These are phyloP conservation scores for Eulemur mongoz DNA, from an alignment of 2,797 vertebrate species.

Conservation along the genomic window DNA sequence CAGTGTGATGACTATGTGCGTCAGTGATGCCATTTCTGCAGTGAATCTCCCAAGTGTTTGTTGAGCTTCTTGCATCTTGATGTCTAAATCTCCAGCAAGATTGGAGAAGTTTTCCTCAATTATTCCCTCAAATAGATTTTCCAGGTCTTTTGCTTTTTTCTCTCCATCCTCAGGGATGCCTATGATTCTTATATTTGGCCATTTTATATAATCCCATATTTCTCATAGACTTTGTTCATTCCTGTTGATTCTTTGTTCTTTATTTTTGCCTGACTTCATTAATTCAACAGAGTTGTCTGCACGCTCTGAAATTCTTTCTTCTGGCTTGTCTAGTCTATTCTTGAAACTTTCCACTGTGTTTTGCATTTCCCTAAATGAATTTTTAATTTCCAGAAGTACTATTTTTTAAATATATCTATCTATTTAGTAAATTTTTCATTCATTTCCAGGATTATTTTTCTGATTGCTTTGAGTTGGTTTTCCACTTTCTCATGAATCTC, in stretches of 20 bases:
- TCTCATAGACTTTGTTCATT: too few species aligned
- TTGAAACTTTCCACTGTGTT: background rate
- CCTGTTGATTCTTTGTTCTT: too few species aligned
- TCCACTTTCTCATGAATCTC: background rate
- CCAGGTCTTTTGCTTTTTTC: background rate
- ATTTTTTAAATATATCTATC: background rate
- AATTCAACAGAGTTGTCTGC: background rate
- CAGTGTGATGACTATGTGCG: background rate
- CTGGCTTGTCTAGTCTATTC: background rate
- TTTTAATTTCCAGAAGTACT: background rate
- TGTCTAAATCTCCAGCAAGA: background rate
- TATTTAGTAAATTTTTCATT: background rate
- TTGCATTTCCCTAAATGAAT: background rate
- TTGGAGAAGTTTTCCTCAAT: too few species aligned
- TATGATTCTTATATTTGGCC: background rate
- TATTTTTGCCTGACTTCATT: too few species aligned
- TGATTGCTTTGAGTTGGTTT: background rate
- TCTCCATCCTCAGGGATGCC: too few species aligned
- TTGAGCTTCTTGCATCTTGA: background rate
- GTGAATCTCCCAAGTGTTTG: background rate
- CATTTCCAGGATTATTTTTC: background rate
- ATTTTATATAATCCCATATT: background rate
- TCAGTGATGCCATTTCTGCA: background rate
- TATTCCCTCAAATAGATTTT: background rate
- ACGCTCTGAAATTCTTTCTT: background rate